These are phyloP conservation scores for Rhabditoides inermis DNA, from an alignment of 2,888 invertebrate species.

Conservation along the genomic window DNA sequence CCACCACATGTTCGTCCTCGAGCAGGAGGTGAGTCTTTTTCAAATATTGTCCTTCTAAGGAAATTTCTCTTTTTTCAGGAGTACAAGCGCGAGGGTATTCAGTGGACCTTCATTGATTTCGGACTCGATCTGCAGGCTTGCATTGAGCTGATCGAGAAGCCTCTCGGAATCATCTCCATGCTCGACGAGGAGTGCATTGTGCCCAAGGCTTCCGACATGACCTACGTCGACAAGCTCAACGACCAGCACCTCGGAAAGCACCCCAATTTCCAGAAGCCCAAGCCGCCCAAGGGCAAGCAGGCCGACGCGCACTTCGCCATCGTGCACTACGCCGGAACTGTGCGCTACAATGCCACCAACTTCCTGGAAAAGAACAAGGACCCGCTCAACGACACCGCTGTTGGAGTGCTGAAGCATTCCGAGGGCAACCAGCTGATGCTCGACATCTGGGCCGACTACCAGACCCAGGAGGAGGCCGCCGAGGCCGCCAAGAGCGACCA, in stretches of 20 bases:
- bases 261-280: slow-evolving; percentile 90
- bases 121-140: slow-evolving; percentile 91
- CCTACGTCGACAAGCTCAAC: slow-evolving; percentile 96
- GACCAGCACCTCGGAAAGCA: slow-evolving; percentile 93
- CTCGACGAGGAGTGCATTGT: slow-evolving; percentile 99
- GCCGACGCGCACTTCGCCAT: slow-evolving; percentile 95
- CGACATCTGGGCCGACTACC: slow-evolving; percentile 58
- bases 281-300: slow-evolving; percentile 61
- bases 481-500: slow-evolving; percentile 37
- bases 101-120: slow-evolving; percentile 93
- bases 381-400: slow-evolving; percentile 57
- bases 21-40: slow-evolving; percentile 53
- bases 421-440: slow-evolving; percentile 68
- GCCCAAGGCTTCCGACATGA: slow-evolving; percentile 97
- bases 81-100: slow-evolving; percentile 64
- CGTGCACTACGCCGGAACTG: slow-evolving; percentile 96
- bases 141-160: slow-evolving; percentile 92
- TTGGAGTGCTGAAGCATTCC: slow-evolving; percentile 52
- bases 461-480: slow-evolving; percentile 51
- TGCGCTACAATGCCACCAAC: slow-evolving; percentile 58
- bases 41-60: background rate
- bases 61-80: slow-evolving; percentile 51
- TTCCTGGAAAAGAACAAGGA: slow-evolving; percentile 60
- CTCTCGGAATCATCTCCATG: slow-evolving; percentile 99
- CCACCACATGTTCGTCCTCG: slow-evolving; percentile 59